These are phyloP conservation scores for Podarcis cretensis DNA, from an alignment of 2,113 vertebrate species.

Conservation along the genomic window DNA sequence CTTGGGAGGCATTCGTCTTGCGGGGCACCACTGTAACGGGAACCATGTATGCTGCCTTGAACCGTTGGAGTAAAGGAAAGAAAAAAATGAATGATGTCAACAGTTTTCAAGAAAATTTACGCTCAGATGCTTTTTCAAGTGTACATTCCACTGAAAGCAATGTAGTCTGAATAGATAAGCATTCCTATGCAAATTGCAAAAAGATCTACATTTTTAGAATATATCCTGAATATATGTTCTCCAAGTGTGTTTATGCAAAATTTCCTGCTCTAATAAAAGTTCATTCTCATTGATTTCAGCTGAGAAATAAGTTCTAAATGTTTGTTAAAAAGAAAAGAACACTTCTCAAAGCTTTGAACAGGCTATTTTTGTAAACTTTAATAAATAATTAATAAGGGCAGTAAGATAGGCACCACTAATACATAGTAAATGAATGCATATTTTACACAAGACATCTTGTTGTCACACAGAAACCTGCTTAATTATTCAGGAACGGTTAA, in stretches of 20 bases:
- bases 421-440: conserved; percentile 66
- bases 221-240: not conserved
- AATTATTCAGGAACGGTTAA: conserved; percentile 65
- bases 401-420: conserved; percentile 10
- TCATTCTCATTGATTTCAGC: conserved; percentile 8
- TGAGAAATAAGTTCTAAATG: conserved; percentile 33
- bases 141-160: not conserved
- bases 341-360: conserved; percentile 36
- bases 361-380: conserved; percentile 63
- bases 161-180: not conserved
- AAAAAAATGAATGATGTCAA: not conserved
- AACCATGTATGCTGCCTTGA: not conserved
- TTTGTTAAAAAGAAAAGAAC: conserved; percentile 33
- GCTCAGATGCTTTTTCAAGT: not conserved
- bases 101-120: not conserved
- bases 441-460: conserved; percentile 65
- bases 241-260: not conserved
- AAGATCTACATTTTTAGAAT: not conserved
- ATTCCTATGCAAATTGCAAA: not conserved
- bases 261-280: conserved; percentile 22
- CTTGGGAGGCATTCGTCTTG: too few relatives aligned
- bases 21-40: too few relatives aligned
- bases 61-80: not conserved
- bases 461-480: conserved; percentile 60
- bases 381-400: conserved; percentile 65